These are phyloP conservation scores for Cisticola juncidis DNA, from an alignment of 2,113 vertebrate species.

Conservation along the genomic window DNA sequence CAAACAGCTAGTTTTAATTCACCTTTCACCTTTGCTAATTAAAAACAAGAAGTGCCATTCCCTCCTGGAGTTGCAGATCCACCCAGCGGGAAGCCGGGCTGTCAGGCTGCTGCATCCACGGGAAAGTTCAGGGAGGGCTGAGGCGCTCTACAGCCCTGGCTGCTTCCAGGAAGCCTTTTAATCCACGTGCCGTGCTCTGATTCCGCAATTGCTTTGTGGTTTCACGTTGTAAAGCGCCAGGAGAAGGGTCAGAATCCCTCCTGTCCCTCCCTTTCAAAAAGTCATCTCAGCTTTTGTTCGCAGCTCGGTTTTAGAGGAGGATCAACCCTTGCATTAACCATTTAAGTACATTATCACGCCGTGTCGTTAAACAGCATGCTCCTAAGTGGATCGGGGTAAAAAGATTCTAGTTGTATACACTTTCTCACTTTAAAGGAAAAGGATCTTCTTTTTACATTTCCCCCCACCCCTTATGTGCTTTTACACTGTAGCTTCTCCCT, in stretches of 20 bases:
- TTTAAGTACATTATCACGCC: slow-evolving; percentile 8
- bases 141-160: background rate
- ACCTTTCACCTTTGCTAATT: slow-evolving; percentile 81
- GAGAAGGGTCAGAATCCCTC: background rate
- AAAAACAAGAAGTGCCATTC: slow-evolving; percentile 75
- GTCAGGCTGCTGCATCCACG: slow-evolving; percentile 61
- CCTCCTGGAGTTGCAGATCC: slow-evolving; percentile 66
- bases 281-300: slow-evolving; percentile 29
- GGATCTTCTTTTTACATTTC: background rate
- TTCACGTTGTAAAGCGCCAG: background rate
- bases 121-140: slow-evolving; percentile 76
- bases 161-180: slow-evolving; percentile 53
- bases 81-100: slow-evolving; percentile 73
- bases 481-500: background rate
- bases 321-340: slow-evolving; percentile 38
- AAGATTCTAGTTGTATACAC: background rate
- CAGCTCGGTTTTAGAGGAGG: slow-evolving; percentile 8
- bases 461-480: background rate
- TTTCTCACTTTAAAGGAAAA: background rate
- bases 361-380: slow-evolving; percentile 6
- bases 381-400: background rate
- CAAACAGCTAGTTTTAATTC: slow-evolving; percentile 71
- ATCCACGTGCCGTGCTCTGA: slow-evolving; percentile 58
- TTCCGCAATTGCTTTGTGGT: background rate
- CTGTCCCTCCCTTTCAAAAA: background rate